A percentile compares a stretch with the other conserved stretches of the same genome.
Conservation (phyloP, 2,888 invertebrate species). For the Apamea epomidion region DNA sequence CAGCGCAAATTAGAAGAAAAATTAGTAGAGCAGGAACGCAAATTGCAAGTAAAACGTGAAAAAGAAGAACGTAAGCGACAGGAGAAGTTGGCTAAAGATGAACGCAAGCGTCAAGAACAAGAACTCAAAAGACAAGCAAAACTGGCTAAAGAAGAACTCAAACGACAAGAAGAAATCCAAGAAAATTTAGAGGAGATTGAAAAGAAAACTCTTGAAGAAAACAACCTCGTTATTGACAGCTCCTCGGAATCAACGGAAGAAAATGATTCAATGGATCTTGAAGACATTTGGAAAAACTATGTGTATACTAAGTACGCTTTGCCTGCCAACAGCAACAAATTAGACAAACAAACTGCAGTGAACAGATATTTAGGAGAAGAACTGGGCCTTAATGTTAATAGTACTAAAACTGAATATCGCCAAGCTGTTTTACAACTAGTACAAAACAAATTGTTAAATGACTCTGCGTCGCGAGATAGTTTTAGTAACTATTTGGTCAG, state of each 20-base stretch:
- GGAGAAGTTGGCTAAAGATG: slow-evolving; percentile 69
- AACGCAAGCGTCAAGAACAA: slow-evolving; percentile 71
- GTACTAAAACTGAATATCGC: slow-evolving; percentile 82
- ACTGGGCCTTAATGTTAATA: slow-evolving; percentile 79
- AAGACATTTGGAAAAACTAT: slow-evolving; percentile 83
- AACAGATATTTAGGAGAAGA: slow-evolving; percentile 81
- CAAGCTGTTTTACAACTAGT: slow-evolving; percentile 81
- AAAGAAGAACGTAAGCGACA: slow-evolving; percentile 70
- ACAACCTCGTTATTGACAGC: slow-evolving; percentile 61
- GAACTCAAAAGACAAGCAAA: slow-evolving; percentile 73
- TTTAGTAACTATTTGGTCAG: slow-evolving; percentile 78
- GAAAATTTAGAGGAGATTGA: slow-evolving; percentile 72
- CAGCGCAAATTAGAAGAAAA: slow-evolving; percentile 75
- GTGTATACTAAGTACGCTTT: slow-evolving; percentile 83
- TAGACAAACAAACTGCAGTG: slow-evolving; percentile 79
- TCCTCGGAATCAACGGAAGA: slow-evolving; percentile 74
- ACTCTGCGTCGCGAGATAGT: slow-evolving; percentile 70
- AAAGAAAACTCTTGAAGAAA: slow-evolving; percentile 72
- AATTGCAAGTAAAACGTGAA: slow-evolving; percentile 74
- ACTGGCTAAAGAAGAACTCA: slow-evolving; percentile 69
- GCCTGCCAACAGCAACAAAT: slow-evolving; percentile 74
- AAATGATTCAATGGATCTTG: slow-evolving; percentile 79
- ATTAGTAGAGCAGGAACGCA: slow-evolving; percentile 71
- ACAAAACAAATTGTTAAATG: slow-evolving; percentile 76
- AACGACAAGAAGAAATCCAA: slow-evolving; percentile 67